Percentiles rank a stretch among this genome's conserved stretches.
phyloP scores from a whole-genome alignment of 2,888 invertebrate genomes.

The Scaptomyza flava region DNA sequence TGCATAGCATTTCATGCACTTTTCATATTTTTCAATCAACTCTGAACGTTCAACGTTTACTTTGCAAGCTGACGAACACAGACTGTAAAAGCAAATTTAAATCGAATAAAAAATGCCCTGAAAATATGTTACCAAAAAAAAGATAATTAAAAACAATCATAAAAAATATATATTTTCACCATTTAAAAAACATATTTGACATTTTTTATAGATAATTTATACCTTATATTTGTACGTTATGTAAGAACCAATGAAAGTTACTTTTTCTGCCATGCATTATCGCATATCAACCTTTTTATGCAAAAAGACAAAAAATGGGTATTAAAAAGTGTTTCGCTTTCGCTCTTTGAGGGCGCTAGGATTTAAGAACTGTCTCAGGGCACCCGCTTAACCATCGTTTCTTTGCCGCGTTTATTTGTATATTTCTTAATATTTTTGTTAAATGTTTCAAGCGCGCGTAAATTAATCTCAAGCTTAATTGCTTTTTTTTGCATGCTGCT shows the following conservation, averaged over 20 bases:
- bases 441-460: constrained; percentile 75
- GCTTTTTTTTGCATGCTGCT: constrained; percentile 62
- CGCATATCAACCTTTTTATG: no score
- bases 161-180: not conserved
- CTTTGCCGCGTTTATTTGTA: constrained; percentile 40
- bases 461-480: constrained; percentile 81
- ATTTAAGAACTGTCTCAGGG: constrained; percentile 30
- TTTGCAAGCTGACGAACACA: constrained; percentile 14
- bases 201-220: no score
- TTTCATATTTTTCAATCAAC: constrained; percentile 78
- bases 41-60: constrained; percentile 20
- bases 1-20: constrained; percentile 76
- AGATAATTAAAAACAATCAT: no score
- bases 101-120: constrained; percentile 2
- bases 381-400: constrained; percentile 12
- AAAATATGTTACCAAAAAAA: no score
- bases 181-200: not conserved
- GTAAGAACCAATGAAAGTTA: no score
- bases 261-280: no score
- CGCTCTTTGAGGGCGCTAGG: constrained; percentile 64
- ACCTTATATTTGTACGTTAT: no score
- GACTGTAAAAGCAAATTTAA: not conserved
- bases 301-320: no score
- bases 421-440: constrained; percentile 74
- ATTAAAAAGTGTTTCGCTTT: constrained; percentile 28